Evolutionary conservation across 2,888 invertebrate genomes (phyloP).

Genomic region (Cheilosia scutellata): DNA sequence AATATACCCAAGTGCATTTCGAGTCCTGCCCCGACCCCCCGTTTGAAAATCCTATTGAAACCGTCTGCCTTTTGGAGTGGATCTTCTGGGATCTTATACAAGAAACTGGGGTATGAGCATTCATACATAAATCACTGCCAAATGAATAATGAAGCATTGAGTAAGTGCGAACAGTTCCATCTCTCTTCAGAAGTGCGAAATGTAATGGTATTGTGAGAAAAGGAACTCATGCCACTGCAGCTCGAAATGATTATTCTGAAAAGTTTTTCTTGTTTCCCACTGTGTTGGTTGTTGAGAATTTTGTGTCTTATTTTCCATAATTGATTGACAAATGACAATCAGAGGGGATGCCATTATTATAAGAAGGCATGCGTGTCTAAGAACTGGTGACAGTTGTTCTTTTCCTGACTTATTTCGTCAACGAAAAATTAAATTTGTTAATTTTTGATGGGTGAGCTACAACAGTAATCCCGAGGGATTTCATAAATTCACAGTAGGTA

Average conservation of each 20-base stretch:
- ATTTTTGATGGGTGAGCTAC: too few species aligned
- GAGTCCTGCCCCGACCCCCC: conserved; percentile 4
- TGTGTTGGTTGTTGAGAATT: conserved; percentile 23
- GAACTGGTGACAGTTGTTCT: too few species aligned
- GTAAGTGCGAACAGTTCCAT: conserved; percentile 62
- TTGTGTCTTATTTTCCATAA: conserved; percentile 21
- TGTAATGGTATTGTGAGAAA: conserved; percentile 8
- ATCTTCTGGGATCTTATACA: conserved; percentile 51
- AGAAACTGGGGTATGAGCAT: conserved; percentile 60
- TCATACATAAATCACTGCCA: conserved; percentile 76
- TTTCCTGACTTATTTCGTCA: too few species aligned
- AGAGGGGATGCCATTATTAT: neutral
- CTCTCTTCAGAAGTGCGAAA: conserved; percentile 18
- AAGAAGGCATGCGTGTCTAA: neutral
- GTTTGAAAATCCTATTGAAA: conserved; percentile 27
- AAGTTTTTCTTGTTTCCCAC: conserved; percentile 28
- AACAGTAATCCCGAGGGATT: too few species aligned
- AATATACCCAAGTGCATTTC: conserved; percentile 68
- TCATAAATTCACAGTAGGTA: too few species aligned
- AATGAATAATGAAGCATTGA: conserved; percentile 74
- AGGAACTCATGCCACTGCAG: conserved; percentile 29
- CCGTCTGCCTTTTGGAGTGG: conserved; percentile 45
- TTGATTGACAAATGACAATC: conserved; percentile 46
- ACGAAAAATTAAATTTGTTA: too few species aligned
- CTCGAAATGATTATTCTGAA: conserved; percentile 36